A percentile compares a stretch with the other conserved stretches of the same genome.
Evolutionary conservation across 2,888 invertebrate species (phyloP).

Genomic region (Rosalia funebris): DNA sequence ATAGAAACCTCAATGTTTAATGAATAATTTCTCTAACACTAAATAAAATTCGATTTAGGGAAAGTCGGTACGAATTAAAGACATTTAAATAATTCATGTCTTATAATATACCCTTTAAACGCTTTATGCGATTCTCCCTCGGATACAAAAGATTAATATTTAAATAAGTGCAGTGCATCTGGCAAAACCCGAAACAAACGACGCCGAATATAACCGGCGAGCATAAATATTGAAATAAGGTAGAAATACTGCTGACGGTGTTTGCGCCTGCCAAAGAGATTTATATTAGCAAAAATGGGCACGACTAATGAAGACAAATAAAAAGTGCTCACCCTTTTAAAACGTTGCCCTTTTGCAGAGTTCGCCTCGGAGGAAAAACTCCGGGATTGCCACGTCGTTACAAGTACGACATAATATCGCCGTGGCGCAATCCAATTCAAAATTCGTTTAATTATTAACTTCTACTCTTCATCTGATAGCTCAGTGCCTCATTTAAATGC

Average conservation of each 20-base stretch:
- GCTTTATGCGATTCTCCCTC: background rate
- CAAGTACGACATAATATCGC: no score
- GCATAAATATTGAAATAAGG: slow-evolving; percentile 24
- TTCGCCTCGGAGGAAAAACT: background rate
- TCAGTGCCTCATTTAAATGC: no score
- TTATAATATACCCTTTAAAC: background rate
- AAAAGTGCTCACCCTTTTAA: slow-evolving; percentile 12
- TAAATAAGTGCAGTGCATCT: slow-evolving; percentile 12
- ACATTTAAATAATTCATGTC: no score
- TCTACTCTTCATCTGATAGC: no score
- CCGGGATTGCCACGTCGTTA: no score
- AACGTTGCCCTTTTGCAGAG: background rate
- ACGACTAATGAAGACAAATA: slow-evolving; percentile 21
- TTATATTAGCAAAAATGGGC: slow-evolving; percentile 6
- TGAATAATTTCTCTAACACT: no score
- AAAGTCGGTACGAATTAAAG: no score
- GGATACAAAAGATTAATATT: slow-evolving; percentile 6
- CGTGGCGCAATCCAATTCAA: no score
- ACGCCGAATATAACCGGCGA: slow-evolving; percentile 4
- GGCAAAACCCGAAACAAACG: slow-evolving; percentile 6
- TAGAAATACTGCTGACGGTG: slow-evolving; percentile 3
- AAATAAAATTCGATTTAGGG: no score
- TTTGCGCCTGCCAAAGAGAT: slow-evolving; percentile 16
- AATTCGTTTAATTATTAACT: no score
- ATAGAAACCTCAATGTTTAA: no score